Evolutionary conservation across 2,797 vertebrate species (phyloP).

Genomic region (Chaetodon trifasciatus): DNA sequence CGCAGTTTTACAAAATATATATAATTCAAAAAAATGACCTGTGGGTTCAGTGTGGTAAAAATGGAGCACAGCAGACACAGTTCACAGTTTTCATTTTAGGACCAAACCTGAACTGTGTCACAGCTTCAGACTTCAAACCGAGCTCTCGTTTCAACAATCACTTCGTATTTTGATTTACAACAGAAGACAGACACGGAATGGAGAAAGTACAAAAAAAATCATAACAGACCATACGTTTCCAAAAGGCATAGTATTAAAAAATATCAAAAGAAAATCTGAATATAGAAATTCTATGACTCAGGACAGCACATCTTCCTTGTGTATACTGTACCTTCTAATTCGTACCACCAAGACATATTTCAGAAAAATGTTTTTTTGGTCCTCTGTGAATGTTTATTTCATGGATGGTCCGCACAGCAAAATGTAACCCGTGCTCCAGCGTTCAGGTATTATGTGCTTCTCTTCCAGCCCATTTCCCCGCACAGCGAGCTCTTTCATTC

Average conservation of each 20-base stretch:
- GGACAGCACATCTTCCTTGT: constrained; percentile 70
- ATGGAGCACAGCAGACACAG: constrained; percentile 48
- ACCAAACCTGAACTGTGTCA: constrained; percentile 24
- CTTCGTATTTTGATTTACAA: constrained; percentile 60
- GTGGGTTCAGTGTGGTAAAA: constrained; percentile 32
- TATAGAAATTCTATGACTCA: constrained; percentile 74
- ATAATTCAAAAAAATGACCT: constrained; percentile 28
- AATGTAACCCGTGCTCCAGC: constrained; percentile 53
- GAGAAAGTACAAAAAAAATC: constrained; percentile 66
- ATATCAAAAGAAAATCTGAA: constrained; percentile 55
- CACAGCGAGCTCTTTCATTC: constrained; percentile 70
- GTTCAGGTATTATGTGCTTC: constrained; percentile 51
- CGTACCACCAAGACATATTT: constrained; percentile 72
- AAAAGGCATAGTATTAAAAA: constrained; percentile 78
- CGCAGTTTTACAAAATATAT: constrained; percentile 51
- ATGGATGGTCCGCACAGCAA: constrained; percentile 55
- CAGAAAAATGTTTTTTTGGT: constrained; percentile 76
- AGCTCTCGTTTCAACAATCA: constrained; percentile 50
- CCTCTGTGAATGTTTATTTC: constrained; percentile 68
- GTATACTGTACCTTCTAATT: constrained; percentile 68
- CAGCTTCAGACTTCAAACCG: constrained; percentile 49
- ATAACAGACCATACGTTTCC: constrained; percentile 61
- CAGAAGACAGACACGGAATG: constrained; percentile 74
- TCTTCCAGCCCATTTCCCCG: constrained; percentile 54
- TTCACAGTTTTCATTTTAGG: constrained; percentile 31